Base-by-base conservation (phyloP, 2,797 vertebrate genomes). In the Salmo trutta region DNA sequence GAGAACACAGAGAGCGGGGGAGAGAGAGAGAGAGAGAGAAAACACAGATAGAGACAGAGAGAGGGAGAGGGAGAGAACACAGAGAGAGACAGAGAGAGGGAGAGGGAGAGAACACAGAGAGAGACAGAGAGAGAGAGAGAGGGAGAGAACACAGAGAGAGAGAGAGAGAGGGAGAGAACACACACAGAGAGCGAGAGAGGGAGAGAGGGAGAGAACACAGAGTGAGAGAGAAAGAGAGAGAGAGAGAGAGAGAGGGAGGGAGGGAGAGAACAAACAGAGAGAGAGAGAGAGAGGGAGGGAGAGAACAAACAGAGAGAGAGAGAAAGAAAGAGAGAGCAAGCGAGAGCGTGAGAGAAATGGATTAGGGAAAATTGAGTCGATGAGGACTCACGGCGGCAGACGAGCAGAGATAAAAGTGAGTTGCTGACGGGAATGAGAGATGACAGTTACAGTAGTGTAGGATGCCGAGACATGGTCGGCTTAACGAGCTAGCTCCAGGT, bases 371-470 rank as follows among this genome's bases (percentile, higher is more conserved):
- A 52, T 5, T 8, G 17, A 54, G 76, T 6, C 14, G 27, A n/a
- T 4, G 29, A 24, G 27, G 47, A 62, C 5, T 16, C 15, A n/a
- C 17, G 19, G 31, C 54, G 67, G 56, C 12, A 21, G 41, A 72
- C 19, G 19, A 54, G 51, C 19, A 10, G 47, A 24, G 36, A 19
- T 47, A 51, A 54, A 17, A 14, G 51, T 21, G 52, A 33, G 69
- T 21, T 15, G 16, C 10, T 41, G 75, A 76, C 7, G 65, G 19
- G 56, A 73, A 59, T 6, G 10, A 68, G 59, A 80, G 66, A 70
- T 68, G 80, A 80, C 76, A 80, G 75, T 75, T 77, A 76, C 75
- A 83, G 78, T 75, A 54, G 64, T 74, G 68, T 74, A 52, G 33
- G 64, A 36, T 3, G 15, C 15, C 41, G 21, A 19, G 16, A 59